A percentile compares a stretch with the other conserved stretches of the same genome.
These are phyloP conservation scores for Caenorhabditis becei DNA, from an alignment of 2,888 invertebrate species.

Conservation along the genomic window DNA sequence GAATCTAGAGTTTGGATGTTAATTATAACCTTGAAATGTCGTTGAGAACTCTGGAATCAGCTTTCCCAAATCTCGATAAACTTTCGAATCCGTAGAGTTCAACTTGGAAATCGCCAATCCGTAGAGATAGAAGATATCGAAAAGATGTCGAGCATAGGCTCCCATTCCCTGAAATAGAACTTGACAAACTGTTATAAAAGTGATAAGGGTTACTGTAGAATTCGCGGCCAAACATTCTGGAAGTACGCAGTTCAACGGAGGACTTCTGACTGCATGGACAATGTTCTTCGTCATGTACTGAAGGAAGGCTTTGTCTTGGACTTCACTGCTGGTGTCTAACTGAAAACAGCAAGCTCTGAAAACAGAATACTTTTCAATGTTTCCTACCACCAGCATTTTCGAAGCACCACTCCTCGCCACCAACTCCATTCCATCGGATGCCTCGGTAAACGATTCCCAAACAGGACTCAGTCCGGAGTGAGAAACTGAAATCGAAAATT, in stretches of 20 bases:
- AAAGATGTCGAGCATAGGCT: constrained; percentile 67
- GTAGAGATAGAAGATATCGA: constrained; percentile 74
- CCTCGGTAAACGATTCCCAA: constrained; percentile 33
- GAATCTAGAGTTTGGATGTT: too few relatives aligned
- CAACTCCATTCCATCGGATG: constrained; percentile 34
- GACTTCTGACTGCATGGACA: constrained; percentile 27
- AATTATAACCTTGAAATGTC: constrained; percentile 11
- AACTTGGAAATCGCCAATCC: constrained; percentile 49
- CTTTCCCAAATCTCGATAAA: constrained; percentile 22
- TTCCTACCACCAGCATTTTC: constrained; percentile 32
- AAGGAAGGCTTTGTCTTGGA: constrained; percentile 36
- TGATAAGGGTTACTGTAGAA: constrained; percentile 8
- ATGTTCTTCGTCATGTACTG: constrained; percentile 42
- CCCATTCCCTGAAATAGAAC: constrained; percentile 27
- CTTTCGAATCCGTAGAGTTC: constrained; percentile 34
- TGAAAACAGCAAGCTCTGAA: too few relatives aligned
- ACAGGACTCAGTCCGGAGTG: constrained; percentile 37
- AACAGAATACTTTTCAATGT: constrained; percentile 41
- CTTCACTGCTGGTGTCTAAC: constrained; percentile 46
- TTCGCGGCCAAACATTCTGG: constrained; percentile 23
- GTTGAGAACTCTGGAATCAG: constrained; percentile 13
- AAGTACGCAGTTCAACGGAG: constrained; percentile 46
- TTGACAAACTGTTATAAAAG: neutral
- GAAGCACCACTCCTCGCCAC: constrained; percentile 26
- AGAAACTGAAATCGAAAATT: constrained; percentile 19